Base-by-base conservation (phyloP, 2,888 invertebrate genomes). In the Hedychridium roseum region DNA sequence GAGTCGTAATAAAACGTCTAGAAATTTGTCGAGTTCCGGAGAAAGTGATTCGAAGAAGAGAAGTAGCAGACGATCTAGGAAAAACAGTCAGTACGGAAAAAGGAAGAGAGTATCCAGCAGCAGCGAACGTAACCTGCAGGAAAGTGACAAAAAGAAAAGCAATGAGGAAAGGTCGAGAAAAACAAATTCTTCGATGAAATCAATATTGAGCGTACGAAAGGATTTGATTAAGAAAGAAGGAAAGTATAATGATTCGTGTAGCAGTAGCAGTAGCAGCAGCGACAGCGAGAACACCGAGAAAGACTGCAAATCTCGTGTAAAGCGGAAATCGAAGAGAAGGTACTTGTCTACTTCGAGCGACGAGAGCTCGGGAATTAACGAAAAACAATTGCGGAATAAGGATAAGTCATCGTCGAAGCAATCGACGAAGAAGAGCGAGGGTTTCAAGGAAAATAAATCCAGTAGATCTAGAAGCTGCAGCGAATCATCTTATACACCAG, bases 231-330 rank as follows among this genome's bases (percentile, higher is more conserved):
- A 55, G 21, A 42, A 32, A 15, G 51, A 64, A 20, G 49, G 26
- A 5, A 50, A 36, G n/a, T 53, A 49, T 28, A 21, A 48, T 1
- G 50, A 57, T 16, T 48, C 54, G 5, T 58, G 54, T 18, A 66
- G 59, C n/a, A 57, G 50, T 16, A 64, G 60, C 21, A 66, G 59
- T 39, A 52, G 59, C 7, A 55, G 53, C 11, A 65, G 67, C 0
- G 52, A 42, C 0, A 47, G 43, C 1, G 47, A 35, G 3, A 30
- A 38, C n/a, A 15, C 21, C 5, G 48, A 47, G 9, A 47, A 34
- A 11, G 23, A 11, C 28, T 28, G n/a, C 2, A 59, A 56, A 6
- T 48, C 31, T 14, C 41, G 31, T 15, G 15, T 35, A 3, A n/a
- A 40, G 15, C 21, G 39, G 12, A 61, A 26, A 35, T 57, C 49